Evolutionary conservation across 2,888 invertebrate species (phyloP), one percentile per base, ranked within the genome.

Genomic region (Schizotus pectinicornis): DNA sequence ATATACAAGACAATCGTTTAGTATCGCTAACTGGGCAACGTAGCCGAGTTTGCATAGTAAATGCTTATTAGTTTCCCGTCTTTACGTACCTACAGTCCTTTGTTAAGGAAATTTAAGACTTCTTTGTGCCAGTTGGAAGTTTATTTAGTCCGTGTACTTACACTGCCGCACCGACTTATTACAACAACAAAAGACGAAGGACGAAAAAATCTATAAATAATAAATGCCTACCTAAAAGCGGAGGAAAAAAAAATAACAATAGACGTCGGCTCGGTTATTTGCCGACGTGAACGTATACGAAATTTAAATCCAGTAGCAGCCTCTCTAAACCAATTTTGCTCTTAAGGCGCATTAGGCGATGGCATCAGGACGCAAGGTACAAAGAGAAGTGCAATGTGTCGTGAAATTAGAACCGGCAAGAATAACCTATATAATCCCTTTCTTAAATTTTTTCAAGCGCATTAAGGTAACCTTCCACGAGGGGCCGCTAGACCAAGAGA

Each of bases 351-450:
- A 62, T 65, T 62, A 59, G 53, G 57, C 35, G 14, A 60, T 43
- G 30, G 14, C 13, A 35, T 13, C 11, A 31, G 51, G 36, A 55
- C 59, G 55, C 55, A 55, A 49, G 54, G 37, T 56, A 63, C 61
- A 68, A 62, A 68, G 63, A 52, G 56, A 51, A 35, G 67, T 68
- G 67, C 70, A 70, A 70, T 69, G 71, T 71, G 58, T 68, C 72
- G 72, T 73, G 72, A 73, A 73, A 73, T 73, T 71, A 71, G 65
- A 73, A 68, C 69, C 67, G 70, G 68, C 71, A 71, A 70, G 70
- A 70, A 70, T 73, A 71, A 71, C 72, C 70, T 66, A 66, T 64
- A 65, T 72, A 72, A 72, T 71, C 71, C 66, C 64, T 67, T 70
- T 69, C 67, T 67, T 61, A 64, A 69, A 68, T 58, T 64, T 66